Percentiles rank a stretch among this genome's conserved stretches.
These are phyloP conservation scores for Perca schrenkii DNA, from an alignment of 2,113 vertebrate genomes.

Conservation along the genomic window DNA sequence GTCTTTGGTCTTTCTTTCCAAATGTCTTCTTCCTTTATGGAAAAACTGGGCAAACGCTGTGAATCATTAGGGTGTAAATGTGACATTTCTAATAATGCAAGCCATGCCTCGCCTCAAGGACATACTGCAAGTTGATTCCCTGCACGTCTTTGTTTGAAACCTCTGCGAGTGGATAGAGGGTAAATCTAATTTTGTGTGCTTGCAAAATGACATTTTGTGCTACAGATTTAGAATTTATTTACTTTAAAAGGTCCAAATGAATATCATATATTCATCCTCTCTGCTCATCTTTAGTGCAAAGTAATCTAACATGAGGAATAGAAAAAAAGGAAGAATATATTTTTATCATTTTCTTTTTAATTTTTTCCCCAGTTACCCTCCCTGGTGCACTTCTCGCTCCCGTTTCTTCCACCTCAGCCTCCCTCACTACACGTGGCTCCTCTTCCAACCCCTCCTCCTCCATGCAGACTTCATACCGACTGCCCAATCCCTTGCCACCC, in stretches of 20 bases:
- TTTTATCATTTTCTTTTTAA: neutral
- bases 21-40: neutral
- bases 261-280: neutral
- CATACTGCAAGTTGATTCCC: slow-evolving; percentile 11
- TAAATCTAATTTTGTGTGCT: neutral
- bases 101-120: neutral
- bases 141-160: slow-evolving; percentile 24
- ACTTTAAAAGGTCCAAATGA: neutral
- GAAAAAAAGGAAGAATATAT: neutral
- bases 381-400: slow-evolving; percentile 86
- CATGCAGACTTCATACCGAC: slow-evolving; percentile 92
- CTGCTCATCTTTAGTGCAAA: neutral
- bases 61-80: neutral
- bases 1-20: neutral
- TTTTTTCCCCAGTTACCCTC: slow-evolving; percentile 85
- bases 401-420: slow-evolving; percentile 84
- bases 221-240: neutral
- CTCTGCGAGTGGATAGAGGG: neutral
- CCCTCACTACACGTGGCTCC: slow-evolving; percentile 87
- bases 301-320: neutral
- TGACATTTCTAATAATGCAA: slow-evolving; percentile 1
- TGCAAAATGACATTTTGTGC: neutral
- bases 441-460: slow-evolving; percentile 84
- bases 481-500: slow-evolving; percentile 85
- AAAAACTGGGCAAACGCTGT: neutral